These are phyloP conservation scores for Bombus terrestris DNA, from an alignment of 1,140 invertebrate genomes.

Conservation along the genomic window DNA sequence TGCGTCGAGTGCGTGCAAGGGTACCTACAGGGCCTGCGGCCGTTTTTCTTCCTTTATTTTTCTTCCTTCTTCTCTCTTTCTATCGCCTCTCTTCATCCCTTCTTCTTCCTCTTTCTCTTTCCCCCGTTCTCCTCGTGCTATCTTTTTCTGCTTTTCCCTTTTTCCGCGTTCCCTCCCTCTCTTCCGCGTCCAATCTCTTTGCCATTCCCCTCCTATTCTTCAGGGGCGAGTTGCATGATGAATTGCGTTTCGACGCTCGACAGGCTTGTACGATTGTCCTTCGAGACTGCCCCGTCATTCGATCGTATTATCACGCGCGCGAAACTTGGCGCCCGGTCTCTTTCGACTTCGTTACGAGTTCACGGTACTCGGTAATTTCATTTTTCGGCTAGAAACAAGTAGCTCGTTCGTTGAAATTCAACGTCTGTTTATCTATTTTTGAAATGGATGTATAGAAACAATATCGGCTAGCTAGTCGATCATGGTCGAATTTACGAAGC, in stretches of 20 bases:
- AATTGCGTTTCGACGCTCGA: slow-evolving; percentile 78
- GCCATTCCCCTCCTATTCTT: neutral
- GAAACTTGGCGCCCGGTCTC: slow-evolving; percentile 41
- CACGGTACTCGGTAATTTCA: neutral
- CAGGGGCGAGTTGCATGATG: slow-evolving; percentile 65
- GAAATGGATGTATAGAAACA: neutral
- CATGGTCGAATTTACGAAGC: neutral
- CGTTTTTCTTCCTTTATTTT: slow-evolving; percentile 14
- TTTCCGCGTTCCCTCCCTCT: neutral
- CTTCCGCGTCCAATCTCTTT: neutral
- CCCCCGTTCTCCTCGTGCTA: neutral
- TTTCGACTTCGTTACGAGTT: slow-evolving; percentile 6
- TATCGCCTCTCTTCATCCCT: neutral
- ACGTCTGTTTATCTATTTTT: neutral
- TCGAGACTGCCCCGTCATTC: slow-evolving; percentile 71
- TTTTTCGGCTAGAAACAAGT: too few relatives aligned
- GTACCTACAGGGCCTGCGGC: slow-evolving; percentile 26
- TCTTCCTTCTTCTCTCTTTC: neutral
- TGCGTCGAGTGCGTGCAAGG: slow-evolving; percentile 77
- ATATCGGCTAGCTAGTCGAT: neutral
- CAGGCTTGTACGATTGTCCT: slow-evolving; percentile 63
- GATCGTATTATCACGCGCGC: slow-evolving; percentile 61
- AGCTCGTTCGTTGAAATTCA: neutral
- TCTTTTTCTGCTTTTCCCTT: neutral
- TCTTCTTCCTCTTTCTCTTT: neutral